Evolutionary conservation across 1,140 invertebrate species (phyloP).

Genomic region (Alviniconcha marisindica): DNA sequence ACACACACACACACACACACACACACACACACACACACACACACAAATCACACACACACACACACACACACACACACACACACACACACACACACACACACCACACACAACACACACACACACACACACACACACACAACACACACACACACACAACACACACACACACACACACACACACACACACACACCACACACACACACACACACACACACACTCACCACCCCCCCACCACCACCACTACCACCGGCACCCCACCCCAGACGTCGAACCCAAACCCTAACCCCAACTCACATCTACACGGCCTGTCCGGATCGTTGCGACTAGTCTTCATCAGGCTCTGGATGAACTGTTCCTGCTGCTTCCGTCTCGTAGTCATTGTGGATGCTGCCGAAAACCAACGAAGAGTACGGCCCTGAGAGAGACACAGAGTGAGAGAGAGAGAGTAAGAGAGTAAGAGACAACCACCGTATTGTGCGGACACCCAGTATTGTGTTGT

Average conservation of each 20-base stretch:
- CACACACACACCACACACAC: background rate
- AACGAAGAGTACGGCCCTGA: background rate
- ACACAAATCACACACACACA: too few relatives aligned
- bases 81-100: too few relatives aligned
- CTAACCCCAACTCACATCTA: conserved; percentile 1
- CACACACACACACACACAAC: too few relatives aligned
- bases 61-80: too few relatives aligned
- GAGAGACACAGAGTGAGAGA: too few relatives aligned
- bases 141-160: too few relatives aligned
- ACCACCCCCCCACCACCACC: background rate
- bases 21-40: too few relatives aligned
- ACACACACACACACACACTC: background rate
- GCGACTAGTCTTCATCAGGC: conserved; percentile 30
- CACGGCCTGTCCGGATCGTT: conserved; percentile 37
- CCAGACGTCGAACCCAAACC: background rate
- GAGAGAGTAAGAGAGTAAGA: too few relatives aligned
- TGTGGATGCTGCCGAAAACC: background rate
- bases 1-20: too few relatives aligned
- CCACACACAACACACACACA: too few relatives aligned
- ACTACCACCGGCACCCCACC: background rate
- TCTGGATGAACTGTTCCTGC: conserved; percentile 41
- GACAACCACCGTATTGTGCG: background rate
- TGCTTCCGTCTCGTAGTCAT: conserved; percentile 38
- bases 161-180: too few relatives aligned
- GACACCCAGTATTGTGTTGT: background rate